Conservation (phyloP, 2,888 invertebrate species). For the Aleiodes testaceus region DNA sequence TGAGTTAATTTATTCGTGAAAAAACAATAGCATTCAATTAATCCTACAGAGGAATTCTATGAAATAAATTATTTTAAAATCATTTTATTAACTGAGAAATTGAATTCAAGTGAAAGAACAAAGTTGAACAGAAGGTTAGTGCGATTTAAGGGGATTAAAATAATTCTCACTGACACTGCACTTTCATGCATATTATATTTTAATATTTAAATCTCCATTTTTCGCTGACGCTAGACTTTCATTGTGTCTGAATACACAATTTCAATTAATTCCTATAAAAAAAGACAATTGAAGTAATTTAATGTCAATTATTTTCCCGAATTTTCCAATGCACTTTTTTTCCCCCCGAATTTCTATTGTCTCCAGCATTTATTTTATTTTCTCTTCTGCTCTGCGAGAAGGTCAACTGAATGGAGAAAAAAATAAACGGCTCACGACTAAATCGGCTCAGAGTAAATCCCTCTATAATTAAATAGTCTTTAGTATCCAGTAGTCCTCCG, state of each 20-base stretch:
- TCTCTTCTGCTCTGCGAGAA: slow-evolving; percentile 1
- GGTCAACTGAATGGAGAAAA: slow-evolving; percentile 18
- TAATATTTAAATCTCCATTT: slow-evolving; percentile 29
- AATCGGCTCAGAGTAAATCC: slow-evolving; percentile 59
- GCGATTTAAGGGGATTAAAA: slow-evolving; percentile 20
- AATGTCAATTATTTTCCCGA: not conserved
- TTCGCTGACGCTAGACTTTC: slow-evolving; percentile 6
- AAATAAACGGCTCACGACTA: slow-evolving; percentile 18
- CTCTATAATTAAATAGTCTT: slow-evolving; percentile 67
- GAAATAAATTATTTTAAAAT: not conserved
- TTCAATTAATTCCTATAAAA: not conserved
- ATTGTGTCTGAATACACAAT: slow-evolving; percentile 8
- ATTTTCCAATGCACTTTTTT: slow-evolving; percentile 11
- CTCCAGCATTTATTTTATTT: slow-evolving; percentile 13
- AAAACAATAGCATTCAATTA: too few species aligned
- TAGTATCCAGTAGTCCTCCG: slow-evolving; percentile 56
- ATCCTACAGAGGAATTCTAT: too few species aligned
- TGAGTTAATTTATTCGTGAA: too few species aligned
- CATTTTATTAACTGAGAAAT: not conserved
- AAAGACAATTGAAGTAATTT: too few species aligned
- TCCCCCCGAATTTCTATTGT: not conserved
- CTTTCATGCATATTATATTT: slow-evolving; percentile 3
- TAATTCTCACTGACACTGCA: slow-evolving; percentile 24
- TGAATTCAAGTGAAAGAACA: not conserved
- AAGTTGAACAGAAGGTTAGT: not conserved